phyloP scores from a whole-genome alignment of 2,797 vertebrate genomes.

The Rhinoraja longicauda region DNA sequence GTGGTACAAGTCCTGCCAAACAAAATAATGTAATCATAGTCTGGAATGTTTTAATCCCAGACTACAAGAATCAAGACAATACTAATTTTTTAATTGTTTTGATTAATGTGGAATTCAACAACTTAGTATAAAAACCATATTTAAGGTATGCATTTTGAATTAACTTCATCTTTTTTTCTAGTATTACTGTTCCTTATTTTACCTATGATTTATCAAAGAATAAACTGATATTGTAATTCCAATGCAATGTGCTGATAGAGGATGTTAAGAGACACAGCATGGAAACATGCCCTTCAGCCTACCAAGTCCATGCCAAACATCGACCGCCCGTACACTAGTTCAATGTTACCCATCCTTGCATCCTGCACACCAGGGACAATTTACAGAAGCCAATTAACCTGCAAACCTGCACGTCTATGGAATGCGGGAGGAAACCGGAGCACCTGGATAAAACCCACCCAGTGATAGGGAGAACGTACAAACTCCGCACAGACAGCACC shows the following conservation, averaged over 20 bases:
- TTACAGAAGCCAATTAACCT: too few species aligned
- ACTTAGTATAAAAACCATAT: background rate
- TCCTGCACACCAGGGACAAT: too few species aligned
- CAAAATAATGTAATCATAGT: background rate
- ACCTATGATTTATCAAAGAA: background rate
- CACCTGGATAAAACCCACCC: too few species aligned
- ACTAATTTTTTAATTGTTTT: background rate
- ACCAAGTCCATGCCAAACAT: too few species aligned
- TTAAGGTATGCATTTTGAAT: background rate
- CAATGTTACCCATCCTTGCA: too few species aligned
- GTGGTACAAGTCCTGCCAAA: background rate
- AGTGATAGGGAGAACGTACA: too few species aligned
- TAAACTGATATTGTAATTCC: background rate
- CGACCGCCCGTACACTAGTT: too few species aligned
- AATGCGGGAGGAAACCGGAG: too few species aligned
- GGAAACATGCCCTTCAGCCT: too few species aligned
- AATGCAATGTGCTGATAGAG: background rate
- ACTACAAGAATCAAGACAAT: background rate
- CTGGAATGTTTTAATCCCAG: background rate
- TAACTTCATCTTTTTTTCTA: background rate
- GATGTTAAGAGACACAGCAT: too few species aligned
- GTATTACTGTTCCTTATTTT: background rate
- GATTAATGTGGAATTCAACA: constrained; percentile 3
- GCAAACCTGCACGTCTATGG: too few species aligned
- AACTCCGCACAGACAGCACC: too few species aligned